Conservation (phyloP, 2,113 vertebrate genomes). For the Bettongia penicillata region DNA sequence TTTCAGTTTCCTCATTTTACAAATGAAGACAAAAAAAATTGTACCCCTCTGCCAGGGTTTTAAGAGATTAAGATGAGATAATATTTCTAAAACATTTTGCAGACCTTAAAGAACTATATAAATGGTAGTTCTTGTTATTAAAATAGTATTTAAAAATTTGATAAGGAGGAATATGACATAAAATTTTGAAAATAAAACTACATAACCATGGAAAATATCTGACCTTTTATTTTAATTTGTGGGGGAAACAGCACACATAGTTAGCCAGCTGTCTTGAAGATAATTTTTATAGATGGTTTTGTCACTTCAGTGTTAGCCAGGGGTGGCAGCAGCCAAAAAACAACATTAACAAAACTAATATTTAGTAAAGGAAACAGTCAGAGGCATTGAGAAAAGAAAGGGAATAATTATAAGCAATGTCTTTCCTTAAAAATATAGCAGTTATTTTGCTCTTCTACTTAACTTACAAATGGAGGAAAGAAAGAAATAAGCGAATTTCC, state of each 20-base stretch:
- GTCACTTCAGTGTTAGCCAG: background rate
- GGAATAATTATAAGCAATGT: background rate
- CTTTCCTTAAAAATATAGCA: background rate
- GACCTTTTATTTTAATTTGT: background rate
- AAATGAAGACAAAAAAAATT: background rate
- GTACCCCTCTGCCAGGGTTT: background rate
- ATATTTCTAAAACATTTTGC: background rate
- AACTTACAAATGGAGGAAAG: background rate
- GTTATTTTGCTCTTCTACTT: background rate
- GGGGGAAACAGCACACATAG: no score
- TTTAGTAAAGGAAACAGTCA: background rate
- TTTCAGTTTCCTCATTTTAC: background rate
- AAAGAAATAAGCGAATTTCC: background rate
- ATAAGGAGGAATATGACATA: background rate
- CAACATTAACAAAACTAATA: background rate
- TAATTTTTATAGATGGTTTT: background rate
- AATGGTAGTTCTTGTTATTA: background rate
- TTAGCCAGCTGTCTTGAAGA: background rate
- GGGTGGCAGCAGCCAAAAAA: background rate
- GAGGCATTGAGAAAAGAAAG: background rate
- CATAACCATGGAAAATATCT: background rate
- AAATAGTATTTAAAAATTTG: background rate
- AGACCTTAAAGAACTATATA: background rate
- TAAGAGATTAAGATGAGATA: background rate
- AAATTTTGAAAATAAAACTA: slow-evolving; percentile 6